Conservation (phyloP, 2,113 vertebrate species). For the Ictalurus punctatus region DNA sequence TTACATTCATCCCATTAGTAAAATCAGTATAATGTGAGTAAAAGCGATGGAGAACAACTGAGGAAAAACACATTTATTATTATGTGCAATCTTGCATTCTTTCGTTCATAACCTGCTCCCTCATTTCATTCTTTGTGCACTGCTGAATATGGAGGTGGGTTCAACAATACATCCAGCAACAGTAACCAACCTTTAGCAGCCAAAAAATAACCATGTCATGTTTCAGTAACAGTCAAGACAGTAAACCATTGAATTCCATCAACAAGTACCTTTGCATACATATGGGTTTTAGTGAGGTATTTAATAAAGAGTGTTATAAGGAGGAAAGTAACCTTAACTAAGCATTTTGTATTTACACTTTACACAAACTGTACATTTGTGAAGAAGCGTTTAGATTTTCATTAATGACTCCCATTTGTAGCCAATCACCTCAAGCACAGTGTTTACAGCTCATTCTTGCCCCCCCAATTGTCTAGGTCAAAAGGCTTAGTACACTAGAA, state of each 20-base stretch:
- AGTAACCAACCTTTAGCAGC: conserved; percentile 24
- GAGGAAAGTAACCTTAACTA: background rate
- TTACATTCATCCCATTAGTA: conserved; percentile 43
- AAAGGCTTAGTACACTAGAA: conserved; percentile 13
- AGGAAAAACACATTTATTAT: background rate
- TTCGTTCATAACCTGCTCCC: conserved; percentile 32
- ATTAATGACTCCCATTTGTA: background rate
- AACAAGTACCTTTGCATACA: conserved; percentile 42
- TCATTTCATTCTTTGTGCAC: conserved; percentile 30
- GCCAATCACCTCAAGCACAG: conserved; percentile 12
- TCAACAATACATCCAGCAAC: background rate
- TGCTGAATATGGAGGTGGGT: background rate
- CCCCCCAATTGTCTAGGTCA: background rate
- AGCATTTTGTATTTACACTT: conserved; percentile 25
- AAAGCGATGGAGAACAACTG: conserved; percentile 9
- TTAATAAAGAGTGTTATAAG: conserved; percentile 28
- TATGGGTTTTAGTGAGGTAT: conserved; percentile 46
- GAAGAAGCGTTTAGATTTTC: background rate
- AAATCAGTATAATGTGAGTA: conserved; percentile 33
- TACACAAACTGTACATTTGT: conserved; percentile 32
- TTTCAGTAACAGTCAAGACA: conserved; percentile 25
- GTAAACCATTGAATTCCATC: conserved; percentile 19
- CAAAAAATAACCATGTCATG: background rate
- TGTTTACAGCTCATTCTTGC: conserved; percentile 5
- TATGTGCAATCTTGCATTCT: conserved; percentile 61